A percentile compares a stretch with the other conserved stretches of the same genome.
Conservation (phyloP, 2,113 vertebrate genomes). For the Micronycteris hirsuta region DNA sequence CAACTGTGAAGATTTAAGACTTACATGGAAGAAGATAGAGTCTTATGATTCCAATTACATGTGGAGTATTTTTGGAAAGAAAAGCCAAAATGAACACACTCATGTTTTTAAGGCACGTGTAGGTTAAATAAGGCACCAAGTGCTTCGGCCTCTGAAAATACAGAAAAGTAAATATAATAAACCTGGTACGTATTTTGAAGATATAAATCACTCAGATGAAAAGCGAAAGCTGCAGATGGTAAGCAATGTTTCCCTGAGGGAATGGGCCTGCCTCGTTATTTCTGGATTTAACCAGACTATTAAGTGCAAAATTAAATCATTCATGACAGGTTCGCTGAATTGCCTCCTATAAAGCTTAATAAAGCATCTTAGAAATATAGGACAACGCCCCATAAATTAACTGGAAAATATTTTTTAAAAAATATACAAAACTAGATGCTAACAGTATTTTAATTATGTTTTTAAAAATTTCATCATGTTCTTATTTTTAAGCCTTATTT, state of each 20-base stretch:
- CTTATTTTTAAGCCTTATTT: neutral
- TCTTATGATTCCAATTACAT: neutral
- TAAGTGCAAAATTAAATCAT: conserved; percentile 83
- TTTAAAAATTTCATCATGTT: conserved; percentile 32
- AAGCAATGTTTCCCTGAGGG: conserved; percentile 73
- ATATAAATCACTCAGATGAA: conserved; percentile 50
- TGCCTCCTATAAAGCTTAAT: conserved; percentile 80
- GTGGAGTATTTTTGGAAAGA: conserved; percentile 21
- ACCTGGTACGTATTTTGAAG: neutral
- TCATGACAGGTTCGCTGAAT: conserved; percentile 82
- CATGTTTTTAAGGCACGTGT: neutral
- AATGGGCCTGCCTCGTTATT: conserved; percentile 67
- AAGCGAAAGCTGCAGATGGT: conserved; percentile 17
- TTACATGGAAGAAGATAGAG: neutral
- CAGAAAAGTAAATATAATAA: conserved; percentile 55
- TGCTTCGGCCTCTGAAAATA: conserved; percentile 31
- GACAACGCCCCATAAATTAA: conserved; percentile 69
- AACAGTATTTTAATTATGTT: conserved; percentile 47
- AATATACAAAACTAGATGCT: conserved; percentile 57
- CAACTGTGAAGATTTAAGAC: neutral
- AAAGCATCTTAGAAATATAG: conserved; percentile 75
- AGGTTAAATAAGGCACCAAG: neutral
- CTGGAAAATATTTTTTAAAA: conserved; percentile 57
- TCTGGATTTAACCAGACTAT: conserved; percentile 79
- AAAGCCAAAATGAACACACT: neutral